Conservation (phyloP, 2,113 vertebrate genomes). For the Benitochromis conjunctus region DNA sequence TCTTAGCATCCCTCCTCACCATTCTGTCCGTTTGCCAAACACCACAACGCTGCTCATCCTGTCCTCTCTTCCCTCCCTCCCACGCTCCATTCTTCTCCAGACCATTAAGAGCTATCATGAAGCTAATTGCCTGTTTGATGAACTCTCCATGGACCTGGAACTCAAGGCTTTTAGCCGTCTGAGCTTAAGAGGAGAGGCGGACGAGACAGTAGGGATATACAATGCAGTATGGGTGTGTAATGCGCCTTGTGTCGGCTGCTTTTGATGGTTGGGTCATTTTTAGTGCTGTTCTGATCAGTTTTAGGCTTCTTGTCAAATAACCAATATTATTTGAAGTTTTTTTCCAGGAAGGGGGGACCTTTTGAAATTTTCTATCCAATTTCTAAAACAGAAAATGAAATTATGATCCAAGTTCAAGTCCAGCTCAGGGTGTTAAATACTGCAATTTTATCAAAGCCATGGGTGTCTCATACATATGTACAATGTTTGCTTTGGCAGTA, state of each 20-base stretch:
- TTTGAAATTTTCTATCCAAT: background rate
- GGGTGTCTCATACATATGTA: background rate
- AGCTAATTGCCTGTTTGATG: slow-evolving; percentile 72
- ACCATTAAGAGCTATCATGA: slow-evolving; percentile 65
- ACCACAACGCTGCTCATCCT: slow-evolving; percentile 40
- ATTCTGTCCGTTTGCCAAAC: slow-evolving; percentile 34
- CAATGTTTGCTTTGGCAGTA: background rate
- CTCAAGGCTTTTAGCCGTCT: slow-evolving; percentile 61
- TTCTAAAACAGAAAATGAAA: background rate
- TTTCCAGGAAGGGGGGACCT: background rate
- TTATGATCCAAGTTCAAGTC: background rate
- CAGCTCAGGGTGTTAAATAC: background rate
- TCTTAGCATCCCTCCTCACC: slow-evolving; percentile 6
- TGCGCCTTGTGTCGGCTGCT: background rate
- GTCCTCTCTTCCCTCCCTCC: slow-evolving; percentile 2
- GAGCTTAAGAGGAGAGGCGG: slow-evolving; percentile 33
- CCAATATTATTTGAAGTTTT: no score
- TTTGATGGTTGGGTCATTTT: background rate
- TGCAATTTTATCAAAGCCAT: background rate
- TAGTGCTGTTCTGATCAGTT: background rate
- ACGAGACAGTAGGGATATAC: background rate
- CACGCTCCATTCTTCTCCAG: slow-evolving; percentile 39
- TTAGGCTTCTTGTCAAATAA: background rate
- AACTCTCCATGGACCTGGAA: slow-evolving; percentile 60
- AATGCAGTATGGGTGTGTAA: background rate